phyloP scores from a whole-genome alignment of 2,113 vertebrate species.

The Rattus norvegicus region DNA sequence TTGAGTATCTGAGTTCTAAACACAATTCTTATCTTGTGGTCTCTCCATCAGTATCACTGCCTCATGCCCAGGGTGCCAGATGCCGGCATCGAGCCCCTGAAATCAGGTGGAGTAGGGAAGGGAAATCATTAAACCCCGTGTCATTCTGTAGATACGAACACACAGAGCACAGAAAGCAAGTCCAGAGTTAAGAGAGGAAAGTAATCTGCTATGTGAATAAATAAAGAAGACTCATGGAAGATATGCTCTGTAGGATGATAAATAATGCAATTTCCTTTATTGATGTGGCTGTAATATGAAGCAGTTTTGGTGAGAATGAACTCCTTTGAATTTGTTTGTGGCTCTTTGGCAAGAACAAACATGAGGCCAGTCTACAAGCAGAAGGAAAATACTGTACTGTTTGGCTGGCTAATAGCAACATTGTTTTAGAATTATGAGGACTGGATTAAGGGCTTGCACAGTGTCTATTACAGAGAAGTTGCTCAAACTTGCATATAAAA shows the following conservation, averaged over 20 bases:
- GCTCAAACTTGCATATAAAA: not conserved
- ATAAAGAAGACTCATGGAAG: not conserved
- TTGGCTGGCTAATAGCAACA: not conserved
- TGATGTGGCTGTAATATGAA: not conserved
- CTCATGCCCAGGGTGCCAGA: fast-evolving
- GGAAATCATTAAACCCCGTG: fast-evolving
- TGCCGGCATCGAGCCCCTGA: no score
- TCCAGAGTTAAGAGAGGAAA: not conserved
- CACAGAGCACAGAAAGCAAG: not conserved
- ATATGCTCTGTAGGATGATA: not conserved
- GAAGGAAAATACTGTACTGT: not conserved
- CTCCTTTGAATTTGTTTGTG: not conserved
- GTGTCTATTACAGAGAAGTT: not conserved
- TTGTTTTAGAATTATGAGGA: not conserved
- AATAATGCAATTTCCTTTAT: not conserved
- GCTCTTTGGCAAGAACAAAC: not conserved
- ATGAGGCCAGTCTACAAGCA: not conserved
- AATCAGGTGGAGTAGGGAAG: not conserved
- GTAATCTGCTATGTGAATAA: not conserved
- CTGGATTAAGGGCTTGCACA: fast-evolving
- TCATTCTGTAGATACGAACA: not conserved
- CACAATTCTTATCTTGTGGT: not conserved
- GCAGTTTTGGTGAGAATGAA: not conserved
- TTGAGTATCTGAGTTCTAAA: not conserved
- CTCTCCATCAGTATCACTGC: not conserved